Evolutionary conservation across 2,888 invertebrate genomes (phyloP).

Genomic region (Thysanoteuthis rhombus): DNA sequence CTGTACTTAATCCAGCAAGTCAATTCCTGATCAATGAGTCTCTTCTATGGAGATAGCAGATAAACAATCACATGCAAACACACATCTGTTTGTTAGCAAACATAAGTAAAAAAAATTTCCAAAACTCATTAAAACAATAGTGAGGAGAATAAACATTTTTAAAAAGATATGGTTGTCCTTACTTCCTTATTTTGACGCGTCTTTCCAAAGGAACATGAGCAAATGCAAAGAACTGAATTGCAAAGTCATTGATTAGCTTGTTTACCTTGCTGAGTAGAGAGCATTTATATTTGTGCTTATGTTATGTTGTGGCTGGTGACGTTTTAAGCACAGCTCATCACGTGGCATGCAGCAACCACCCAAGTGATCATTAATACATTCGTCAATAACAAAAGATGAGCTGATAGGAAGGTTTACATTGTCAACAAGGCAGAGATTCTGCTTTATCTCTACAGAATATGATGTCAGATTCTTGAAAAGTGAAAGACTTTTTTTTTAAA

Average conservation of each 20-base stretch:
- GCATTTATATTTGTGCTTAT: not conserved
- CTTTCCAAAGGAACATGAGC: not conserved
- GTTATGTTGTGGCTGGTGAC: not conserved
- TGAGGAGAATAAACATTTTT: not conserved
- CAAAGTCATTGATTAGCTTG: not conserved
- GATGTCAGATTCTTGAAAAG: not conserved
- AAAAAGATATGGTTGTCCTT: not conserved
- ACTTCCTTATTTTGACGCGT: not conserved
- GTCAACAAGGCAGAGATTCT: not conserved
- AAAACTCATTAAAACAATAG: not conserved
- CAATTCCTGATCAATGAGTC: not conserved
- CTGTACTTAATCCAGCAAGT: not conserved
- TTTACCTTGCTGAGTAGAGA: not conserved
- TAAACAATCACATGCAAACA: not conserved
- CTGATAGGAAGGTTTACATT: not conserved
- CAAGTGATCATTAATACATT: not conserved
- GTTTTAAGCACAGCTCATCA: not conserved
- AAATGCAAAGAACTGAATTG: not conserved
- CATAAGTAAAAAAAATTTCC: not conserved
- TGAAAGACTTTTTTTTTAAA: not conserved
- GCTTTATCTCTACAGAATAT: not conserved
- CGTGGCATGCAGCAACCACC: not conserved
- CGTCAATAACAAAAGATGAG: not conserved
- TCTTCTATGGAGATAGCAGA: not conserved
- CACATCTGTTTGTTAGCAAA: not conserved